Base-by-base conservation (phyloP, 2,888 invertebrate species). In the Chymomyza amoena region DNA sequence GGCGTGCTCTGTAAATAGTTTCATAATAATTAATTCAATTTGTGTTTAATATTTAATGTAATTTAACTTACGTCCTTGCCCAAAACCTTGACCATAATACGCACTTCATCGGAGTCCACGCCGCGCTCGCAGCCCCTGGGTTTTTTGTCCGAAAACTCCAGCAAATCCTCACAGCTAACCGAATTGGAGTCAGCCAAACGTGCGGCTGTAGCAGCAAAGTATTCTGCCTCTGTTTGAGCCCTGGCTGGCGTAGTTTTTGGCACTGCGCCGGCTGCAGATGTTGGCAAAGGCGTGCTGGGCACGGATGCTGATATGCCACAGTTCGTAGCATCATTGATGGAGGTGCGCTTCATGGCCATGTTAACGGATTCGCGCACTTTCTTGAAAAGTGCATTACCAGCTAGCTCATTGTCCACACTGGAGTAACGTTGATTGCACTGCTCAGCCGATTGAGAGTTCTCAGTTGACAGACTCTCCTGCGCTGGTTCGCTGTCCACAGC, bases 61-160 rank as follows among this genome's bases (percentile, higher is more conserved):
- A 1, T 10, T 6, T 9, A 16, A 91, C 93, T 93, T 87, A 96
- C 96, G 92, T 95, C 93, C 81, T 94, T 93, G 73, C 96, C 95
- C 60, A 98, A 93, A 20, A 98, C 96, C 92, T 97, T 98, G 84
- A 94, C 94, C 97, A 98, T 97, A 54, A 97, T 96, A 79, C 97
- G 93, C 54, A 97, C 97, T 93, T 98, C 97, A 89, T 98, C 98
- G 0, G 97, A 96, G 90, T 97, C 97, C 15, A 96, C 94, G 15
- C 97, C 97, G 6, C 96, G 94, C 61, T 96, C 96, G 57, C 95
- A 94, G 0, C 97, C 96, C 80, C 95, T 95, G 0, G 97, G 97
- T 75, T 96, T 96, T 79, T 95, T 95, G 89, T 96, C 95, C 0
- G 97, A 96, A 89, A 98, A 98, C 90, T 97, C 97, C 66, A 97